Conservation (phyloP, 2,888 invertebrate species). For the Tachina lurida region DNA sequence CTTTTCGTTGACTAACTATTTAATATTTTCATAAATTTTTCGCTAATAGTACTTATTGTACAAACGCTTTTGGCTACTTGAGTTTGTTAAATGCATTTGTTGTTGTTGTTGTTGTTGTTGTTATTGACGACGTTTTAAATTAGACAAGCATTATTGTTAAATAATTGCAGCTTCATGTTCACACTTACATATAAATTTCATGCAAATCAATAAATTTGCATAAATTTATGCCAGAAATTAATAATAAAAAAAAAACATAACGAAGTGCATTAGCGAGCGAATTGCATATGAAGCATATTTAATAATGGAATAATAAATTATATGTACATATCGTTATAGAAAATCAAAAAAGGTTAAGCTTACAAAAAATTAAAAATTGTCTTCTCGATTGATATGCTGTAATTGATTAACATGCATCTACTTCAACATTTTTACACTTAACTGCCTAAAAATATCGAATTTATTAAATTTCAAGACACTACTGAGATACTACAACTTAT, state of each 20-base stretch:
- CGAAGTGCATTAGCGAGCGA: background rate
- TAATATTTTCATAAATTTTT: background rate
- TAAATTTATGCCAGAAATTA: slow-evolving; percentile 20
- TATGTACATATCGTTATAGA: background rate
- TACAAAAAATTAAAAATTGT: too few species aligned
- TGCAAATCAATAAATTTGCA: slow-evolving; percentile 40
- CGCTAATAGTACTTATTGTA: background rate
- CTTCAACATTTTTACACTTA: too few species aligned
- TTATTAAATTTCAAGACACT: too few species aligned
- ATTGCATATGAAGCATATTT: slow-evolving; percentile 1
- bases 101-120: too few species aligned
- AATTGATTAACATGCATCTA: too few species aligned
- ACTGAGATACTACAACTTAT: too few species aligned
- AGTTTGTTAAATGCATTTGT: background rate
- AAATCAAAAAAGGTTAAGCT: too few species aligned
- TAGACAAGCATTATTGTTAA: slow-evolving; percentile 11
- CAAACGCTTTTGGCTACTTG: background rate
- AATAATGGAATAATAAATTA: slow-evolving; percentile 40
- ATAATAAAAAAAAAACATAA: slow-evolving; percentile 6
- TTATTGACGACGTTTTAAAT: background rate
- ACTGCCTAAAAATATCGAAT: too few species aligned
- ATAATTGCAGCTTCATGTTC: slow-evolving; percentile 11
- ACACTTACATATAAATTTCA: background rate
- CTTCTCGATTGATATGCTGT: too few species aligned
- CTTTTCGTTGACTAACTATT: background rate